Evolutionary conservation across 2,888 invertebrate genomes (phyloP).

Genomic region (Brassicogethes aeneus): DNA sequence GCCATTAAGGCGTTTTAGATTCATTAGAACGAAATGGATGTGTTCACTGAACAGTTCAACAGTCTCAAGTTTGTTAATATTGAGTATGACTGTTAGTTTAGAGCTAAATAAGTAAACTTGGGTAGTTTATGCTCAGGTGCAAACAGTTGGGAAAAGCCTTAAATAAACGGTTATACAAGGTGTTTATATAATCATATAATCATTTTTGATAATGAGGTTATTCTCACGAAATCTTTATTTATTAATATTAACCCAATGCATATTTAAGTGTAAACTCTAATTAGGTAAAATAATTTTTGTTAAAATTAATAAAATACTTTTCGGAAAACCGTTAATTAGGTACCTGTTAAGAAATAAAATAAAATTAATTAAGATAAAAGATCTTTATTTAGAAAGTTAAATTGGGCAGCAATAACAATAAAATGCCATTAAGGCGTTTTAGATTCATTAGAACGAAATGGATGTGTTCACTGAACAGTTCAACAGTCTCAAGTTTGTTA

Average conservation of each 20-base stretch:
- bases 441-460: neutral
- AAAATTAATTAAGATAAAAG: too few relatives aligned
- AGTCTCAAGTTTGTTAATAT: neutral
- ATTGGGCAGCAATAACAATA: too few relatives aligned
- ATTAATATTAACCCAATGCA: too few relatives aligned
- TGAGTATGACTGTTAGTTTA: neutral
- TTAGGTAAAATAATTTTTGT: too few relatives aligned
- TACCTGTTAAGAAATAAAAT: too few relatives aligned
- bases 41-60: neutral
- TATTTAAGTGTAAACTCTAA: too few relatives aligned
- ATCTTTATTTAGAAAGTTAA: too few relatives aligned
- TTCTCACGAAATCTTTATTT: too few relatives aligned
- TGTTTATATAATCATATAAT: too few relatives aligned
- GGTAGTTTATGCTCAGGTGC: conserved; percentile 9
- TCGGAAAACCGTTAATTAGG: too few relatives aligned
- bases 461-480: neutral
- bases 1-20: neutral
- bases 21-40: neutral
- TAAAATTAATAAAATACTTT: too few relatives aligned
- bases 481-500: neutral
- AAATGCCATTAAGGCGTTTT: neutral
- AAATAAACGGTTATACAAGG: conserved; percentile 9
- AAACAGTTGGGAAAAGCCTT: conserved; percentile 7
- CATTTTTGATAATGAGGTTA: too few relatives aligned
- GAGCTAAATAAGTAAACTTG: conserved; percentile 8